Base-by-base conservation (phyloP, 1,140 invertebrate genomes). In the Heterodera schachtii region DNA sequence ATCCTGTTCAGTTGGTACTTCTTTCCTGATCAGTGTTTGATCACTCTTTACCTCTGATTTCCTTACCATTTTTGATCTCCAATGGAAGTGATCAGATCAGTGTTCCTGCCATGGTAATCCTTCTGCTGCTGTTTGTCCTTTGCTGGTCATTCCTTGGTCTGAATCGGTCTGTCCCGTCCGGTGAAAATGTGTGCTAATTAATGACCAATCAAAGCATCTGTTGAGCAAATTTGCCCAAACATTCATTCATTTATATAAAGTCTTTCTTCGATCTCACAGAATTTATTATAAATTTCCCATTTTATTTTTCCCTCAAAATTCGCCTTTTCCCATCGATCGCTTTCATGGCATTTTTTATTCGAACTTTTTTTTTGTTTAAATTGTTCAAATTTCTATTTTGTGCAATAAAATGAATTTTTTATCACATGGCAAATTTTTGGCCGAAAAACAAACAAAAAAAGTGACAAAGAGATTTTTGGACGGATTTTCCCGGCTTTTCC, bases 381-480 rank as follows among this genome's bases (percentile, higher is more conserved):
- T 41, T 41, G 69, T 16, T 41, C 43, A 71, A 71, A 71, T 71
- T 71, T 71, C 69, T 71, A 71, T 71, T 77, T 77, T 77, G 31
- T 77, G 52, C 41, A 77, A 75, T n/a, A 64, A 77, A 49, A 41
- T 5, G 6, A 64, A 31, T 64, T 75, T 75, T 16, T 8, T 41
- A 52, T 77, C 44, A 64, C 41, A 49, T 64, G 52, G n/a, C 41
- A 7, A 74, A 74, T 9, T 43, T 31, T 52, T 49, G 52, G 46
- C 52, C 73, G 31, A 47, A 73, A 73, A 7, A 74, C 9, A 46
- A 74, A 9, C 21, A 74, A 74, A 74, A 74, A 41, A 43, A 74
- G 52, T 46, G 46, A 21, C 43, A 47, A 46, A 75, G 43, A 57
- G 9, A 46, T 75, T 75, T 75, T 75, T 75, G 3, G 41, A 13